Evolutionary conservation across 92 coral and sea anemone species (phyloP).

Genomic region (Heliopora coerulea): DNA sequence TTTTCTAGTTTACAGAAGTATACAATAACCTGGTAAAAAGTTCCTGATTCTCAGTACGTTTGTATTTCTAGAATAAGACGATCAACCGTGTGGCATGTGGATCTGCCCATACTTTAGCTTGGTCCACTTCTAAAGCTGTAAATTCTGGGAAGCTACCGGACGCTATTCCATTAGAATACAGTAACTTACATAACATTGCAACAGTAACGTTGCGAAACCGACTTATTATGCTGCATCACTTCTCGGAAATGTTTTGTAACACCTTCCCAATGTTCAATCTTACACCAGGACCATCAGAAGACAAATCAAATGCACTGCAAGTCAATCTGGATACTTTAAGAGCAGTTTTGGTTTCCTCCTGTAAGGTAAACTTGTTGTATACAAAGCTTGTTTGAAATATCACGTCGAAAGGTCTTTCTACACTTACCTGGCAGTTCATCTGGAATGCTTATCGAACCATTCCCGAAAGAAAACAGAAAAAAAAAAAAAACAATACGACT

Average conservation of each 20-base stretch:
- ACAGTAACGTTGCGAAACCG: constrained; percentile 78
- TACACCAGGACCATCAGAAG: constrained; percentile 65
- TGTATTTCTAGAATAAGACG: constrained; percentile 72
- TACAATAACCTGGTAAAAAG: no score
- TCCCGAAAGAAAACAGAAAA: no score
- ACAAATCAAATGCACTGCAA: constrained; percentile 58
- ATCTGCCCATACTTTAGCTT: constrained; percentile 96
- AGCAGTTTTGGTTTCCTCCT: constrained; percentile 83
- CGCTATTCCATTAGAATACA: constrained; percentile 93
- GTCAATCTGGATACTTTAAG: constrained; percentile 83
- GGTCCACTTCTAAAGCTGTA: constrained; percentile 98
- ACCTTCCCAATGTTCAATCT: constrained; percentile 89
- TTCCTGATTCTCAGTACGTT: no score
- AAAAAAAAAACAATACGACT: no score
- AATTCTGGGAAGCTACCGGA: constrained; percentile 90
- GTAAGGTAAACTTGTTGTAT: constrained; percentile 66
- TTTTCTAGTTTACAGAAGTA: no score
- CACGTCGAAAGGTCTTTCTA: no score
- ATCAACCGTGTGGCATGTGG: constrained; percentile 98
- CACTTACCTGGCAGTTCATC: no score
- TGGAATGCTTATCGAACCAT: no score
- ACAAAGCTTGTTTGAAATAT: neutral
- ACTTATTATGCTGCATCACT: constrained; percentile 85
- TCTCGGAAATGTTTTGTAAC: constrained; percentile 91
- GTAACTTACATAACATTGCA: constrained; percentile 80